Base-by-base conservation (phyloP, 1,140 invertebrate genomes). In the Drosophila dunni region DNA sequence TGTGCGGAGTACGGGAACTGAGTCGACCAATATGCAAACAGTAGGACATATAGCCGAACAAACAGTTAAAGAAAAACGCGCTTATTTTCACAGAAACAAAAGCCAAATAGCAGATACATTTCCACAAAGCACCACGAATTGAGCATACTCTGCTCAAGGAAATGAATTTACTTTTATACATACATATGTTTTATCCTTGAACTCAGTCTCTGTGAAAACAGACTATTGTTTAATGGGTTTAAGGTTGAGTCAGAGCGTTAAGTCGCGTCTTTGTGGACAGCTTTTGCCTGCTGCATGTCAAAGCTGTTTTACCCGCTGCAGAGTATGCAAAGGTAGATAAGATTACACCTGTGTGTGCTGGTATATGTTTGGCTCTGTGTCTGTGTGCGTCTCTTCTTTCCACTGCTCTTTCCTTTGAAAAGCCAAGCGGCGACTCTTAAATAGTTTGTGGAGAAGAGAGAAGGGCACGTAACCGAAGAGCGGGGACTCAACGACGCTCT, bases 251-350 rank as follows among this genome's bases (percentile, higher is more conserved):
- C 61, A 63, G 34, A 34, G 7, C 36, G 36, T 29, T 33, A 42
- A 63, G 36, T 48, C 45, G 58, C 40, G 20, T 29, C 48, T 51
- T 40, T 15, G 13, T 42, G 10, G 29, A 61, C 9, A 50, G 48
- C 48, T 40, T 63, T 63, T 63, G 13, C 65, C 10, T 50, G 68
- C 5, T 57, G 40, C 36, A 66, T 50, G 36, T 58, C 24, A 9
- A 57, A 57, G 45, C 45, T 66, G 53, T 51, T 71, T 71, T 57
- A 24, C 36, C 36, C 53, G 9, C 48, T 17, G 54, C 70, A 44
- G 64, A 46, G 70, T 67, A 72, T 72, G 54, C 33, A 54, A 74
- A 88, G 74, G 70, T 72, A 89, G 78, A 84, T 84, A 83, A 84
- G 81, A 80, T 89, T 84, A 84, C 74, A 84, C 77, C 71, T 68